Conservation (phyloP, 2,888 invertebrate genomes). For the Schizaphis graminum region DNA sequence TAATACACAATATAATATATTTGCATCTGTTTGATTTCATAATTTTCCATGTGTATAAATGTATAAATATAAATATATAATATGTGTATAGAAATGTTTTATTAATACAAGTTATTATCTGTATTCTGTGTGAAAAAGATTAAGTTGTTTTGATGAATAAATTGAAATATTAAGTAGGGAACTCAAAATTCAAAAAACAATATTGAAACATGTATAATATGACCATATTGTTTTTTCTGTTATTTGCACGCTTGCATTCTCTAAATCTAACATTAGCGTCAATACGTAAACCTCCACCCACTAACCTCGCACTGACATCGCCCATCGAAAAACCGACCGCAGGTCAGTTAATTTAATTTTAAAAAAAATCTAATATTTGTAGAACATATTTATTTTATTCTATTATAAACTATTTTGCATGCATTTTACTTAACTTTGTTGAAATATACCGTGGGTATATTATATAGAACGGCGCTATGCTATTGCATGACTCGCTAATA, state of each 20-base stretch:
- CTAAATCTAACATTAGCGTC: conserved; percentile 68
- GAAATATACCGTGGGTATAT: background rate
- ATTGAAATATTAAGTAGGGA: background rate
- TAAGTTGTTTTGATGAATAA: background rate
- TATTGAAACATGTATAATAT: conserved; percentile 61
- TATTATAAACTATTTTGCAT: conserved; percentile 13
- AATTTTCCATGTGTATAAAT: background rate
- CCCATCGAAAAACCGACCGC: conserved; percentile 68
- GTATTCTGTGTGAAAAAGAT: background rate
- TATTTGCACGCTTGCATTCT: conserved; percentile 66
- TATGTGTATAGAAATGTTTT: background rate
- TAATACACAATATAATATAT: conserved; percentile 2
- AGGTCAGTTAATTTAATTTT: conserved; percentile 67
- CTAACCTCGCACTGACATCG: conserved; percentile 69
- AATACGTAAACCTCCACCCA: conserved; percentile 70
- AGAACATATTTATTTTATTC: conserved; percentile 21
- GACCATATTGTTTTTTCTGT: conserved; percentile 63
- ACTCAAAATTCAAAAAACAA: conserved; percentile 35
- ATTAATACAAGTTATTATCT: background rate
- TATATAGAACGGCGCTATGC: background rate
- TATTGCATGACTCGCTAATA: conserved; percentile 23
- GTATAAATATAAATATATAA: background rate
- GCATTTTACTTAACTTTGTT: conserved; percentile 5
- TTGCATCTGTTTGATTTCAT: conserved; percentile 4
- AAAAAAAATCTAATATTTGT: conserved; percentile 4